Evolutionary conservation across 2,797 vertebrate genomes (phyloP), one percentile per base, ranked within the genome.

Genomic region (Acipenser ruthenus): DNA sequence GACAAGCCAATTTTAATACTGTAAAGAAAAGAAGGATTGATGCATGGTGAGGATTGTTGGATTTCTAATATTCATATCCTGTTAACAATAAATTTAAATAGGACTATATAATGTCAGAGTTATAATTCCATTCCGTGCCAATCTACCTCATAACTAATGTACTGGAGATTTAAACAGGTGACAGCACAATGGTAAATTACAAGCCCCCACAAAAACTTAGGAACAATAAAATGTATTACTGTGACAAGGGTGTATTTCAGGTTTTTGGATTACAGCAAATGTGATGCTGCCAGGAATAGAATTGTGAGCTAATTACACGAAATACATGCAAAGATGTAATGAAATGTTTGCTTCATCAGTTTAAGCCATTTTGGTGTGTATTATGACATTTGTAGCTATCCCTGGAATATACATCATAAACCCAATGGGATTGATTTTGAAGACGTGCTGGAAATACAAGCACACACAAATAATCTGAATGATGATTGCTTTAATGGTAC

Each of bases 11-110:
- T 73, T 79, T 72, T 23, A 50, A 47, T 23, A 78, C 71, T 70
- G 72, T 74, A 78, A 79, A 71, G 71, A 61, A 69, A 56, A 74
- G 77, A 79, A 73, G 80, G 75, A 72, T 66, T 72, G 72, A 75
- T 78, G 53, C 52, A 65, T 71, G 75, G 68, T 65, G 69, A 68
- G 75, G 75, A 70, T 69, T 64, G 50, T 47, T 65, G 51, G 56
- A 69, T 69, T 65, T 65, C 58, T 51, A 65, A 65, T 55, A 37
- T 47, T 52, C 56, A 47, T 62, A 69, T 77, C 81, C 71, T 47
- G 60, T 73, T 69, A 65, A 69, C 73, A 64, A 59, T 67, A 64
- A 63, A 65, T 67, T 53, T 64, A 66, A 64, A 50, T 13, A 47
- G 61, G 11, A 58, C 50, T 65, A 72, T 80, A 82, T 70, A 71